Conservation (phyloP, 23 tunicate species). For the Halocynthia aurantium region DNA sequence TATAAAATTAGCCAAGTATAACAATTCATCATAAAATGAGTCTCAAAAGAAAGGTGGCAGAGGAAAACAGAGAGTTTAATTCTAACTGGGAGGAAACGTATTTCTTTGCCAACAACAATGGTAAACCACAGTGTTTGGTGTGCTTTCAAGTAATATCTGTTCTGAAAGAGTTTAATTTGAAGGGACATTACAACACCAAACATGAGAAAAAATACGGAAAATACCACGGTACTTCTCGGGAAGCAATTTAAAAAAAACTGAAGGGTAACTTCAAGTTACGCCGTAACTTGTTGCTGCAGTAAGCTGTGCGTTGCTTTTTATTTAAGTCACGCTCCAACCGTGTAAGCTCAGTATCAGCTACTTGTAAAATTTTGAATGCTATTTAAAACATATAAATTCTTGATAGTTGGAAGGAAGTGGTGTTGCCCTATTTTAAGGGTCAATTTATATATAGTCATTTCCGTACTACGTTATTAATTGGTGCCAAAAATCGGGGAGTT, state of each 20-base stretch:
- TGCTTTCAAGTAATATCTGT: constrained; percentile 5
- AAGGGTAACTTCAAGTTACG: constrained; percentile 11
- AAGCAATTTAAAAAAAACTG: constrained; percentile 22
- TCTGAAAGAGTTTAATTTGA: constrained; percentile 20
- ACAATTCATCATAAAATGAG: constrained; percentile 2
- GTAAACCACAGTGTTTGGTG: constrained; percentile 13
- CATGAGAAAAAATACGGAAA: constrained; percentile 27
- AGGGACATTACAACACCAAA: constrained; percentile 24
- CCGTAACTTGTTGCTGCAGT: no score
- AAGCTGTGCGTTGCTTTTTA: no score
- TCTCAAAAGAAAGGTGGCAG: constrained; percentile 14
- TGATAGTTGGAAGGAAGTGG: no score
- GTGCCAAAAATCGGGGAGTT: no score
- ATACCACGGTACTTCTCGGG: constrained; percentile 29
- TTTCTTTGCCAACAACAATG: neutral
- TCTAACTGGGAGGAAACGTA: constrained; percentile 10
- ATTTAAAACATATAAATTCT: no score
- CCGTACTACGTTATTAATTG: no score
- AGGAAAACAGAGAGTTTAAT: constrained; percentile 18
- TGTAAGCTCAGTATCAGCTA: no score
- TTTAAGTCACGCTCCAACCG: no score
- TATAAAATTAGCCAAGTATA: no score
- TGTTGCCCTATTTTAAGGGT: no score
- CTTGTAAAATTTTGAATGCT: no score
- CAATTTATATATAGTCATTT: no score